Evolutionary conservation across 2,888 invertebrate species (phyloP).

Genomic region (Stegophylla sp.): DNA sequence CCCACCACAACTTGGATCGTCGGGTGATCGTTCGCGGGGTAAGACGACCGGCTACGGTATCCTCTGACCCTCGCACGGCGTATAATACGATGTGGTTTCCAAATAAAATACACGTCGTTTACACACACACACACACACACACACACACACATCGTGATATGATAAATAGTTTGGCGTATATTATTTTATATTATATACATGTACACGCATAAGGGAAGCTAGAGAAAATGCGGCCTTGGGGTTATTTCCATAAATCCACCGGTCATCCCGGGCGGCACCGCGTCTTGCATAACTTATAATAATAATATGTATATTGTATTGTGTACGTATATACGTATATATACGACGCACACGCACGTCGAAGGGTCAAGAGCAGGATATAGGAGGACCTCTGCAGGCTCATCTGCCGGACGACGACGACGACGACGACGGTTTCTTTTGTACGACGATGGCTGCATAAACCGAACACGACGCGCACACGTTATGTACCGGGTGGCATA

Average conservation of each 20-base stretch:
- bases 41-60: not conserved
- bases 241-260: constrained; percentile 55
- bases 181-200: not conserved
- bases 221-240: constrained; percentile 35
- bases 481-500: too few species aligned
- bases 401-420: not conserved
- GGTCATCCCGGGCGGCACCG: constrained; percentile 36
- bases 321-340: constrained; percentile 20
- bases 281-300: constrained; percentile 57
- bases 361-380: constrained; percentile 45
- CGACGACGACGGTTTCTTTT: constrained; percentile 34
- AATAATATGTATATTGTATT: too few species aligned
- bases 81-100: not conserved
- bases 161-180: constrained; percentile 25
- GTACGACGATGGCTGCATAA: too few species aligned
- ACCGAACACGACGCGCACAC: too few species aligned
- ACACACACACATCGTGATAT: not conserved
- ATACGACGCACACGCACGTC: constrained; percentile 6
- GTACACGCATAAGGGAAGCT: not conserved
- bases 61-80: not conserved
- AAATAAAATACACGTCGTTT: constrained; percentile 21
- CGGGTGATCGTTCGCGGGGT: not conserved
- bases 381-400: constrained; percentile 5
- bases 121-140: not conserved
- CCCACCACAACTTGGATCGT: constrained; percentile 26